phyloP scores from a whole-genome alignment of 2,113 vertebrate species.

The Coreoperca whiteheadi region DNA sequence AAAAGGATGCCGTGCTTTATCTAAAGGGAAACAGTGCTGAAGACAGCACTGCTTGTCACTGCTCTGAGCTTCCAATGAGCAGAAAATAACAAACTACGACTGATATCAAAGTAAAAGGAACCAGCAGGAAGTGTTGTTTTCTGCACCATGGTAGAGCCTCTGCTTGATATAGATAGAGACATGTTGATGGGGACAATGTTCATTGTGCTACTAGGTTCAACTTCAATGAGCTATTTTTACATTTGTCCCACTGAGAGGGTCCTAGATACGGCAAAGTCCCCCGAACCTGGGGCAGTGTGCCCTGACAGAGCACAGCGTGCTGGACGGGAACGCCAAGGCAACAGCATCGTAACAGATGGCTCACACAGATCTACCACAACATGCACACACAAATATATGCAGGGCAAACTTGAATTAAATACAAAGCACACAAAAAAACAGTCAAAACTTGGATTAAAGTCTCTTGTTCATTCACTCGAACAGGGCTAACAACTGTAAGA shows the following conservation, averaged over 20 bases:
- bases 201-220: conserved; percentile 47
- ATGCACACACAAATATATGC: conserved; percentile 22
- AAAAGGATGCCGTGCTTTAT: conserved; percentile 20
- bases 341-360: conserved; percentile 52
- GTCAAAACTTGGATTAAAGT: background rate
- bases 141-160: background rate
- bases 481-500: background rate
- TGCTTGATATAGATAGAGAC: conserved; percentile 3
- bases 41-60: conserved; percentile 21
- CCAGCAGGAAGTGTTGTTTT: background rate
- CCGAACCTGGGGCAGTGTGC: conserved; percentile 52
- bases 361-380: conserved; percentile 23
- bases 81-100: background rate
- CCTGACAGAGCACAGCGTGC: conserved; percentile 37
- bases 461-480: background rate
- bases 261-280: conserved; percentile 65
- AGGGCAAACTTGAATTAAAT: background rate
- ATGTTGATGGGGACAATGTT: background rate
- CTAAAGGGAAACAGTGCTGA: conserved; percentile 7
- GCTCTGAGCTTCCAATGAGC: background rate
- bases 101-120: background rate
- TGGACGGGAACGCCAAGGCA: conserved; percentile 24
- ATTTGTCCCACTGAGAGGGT: conserved; percentile 71
- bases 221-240: conserved; percentile 74
- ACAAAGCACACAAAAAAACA: background rate